Conservation (phyloP, 1,140 invertebrate species). For the Saccostrea glomerata region DNA sequence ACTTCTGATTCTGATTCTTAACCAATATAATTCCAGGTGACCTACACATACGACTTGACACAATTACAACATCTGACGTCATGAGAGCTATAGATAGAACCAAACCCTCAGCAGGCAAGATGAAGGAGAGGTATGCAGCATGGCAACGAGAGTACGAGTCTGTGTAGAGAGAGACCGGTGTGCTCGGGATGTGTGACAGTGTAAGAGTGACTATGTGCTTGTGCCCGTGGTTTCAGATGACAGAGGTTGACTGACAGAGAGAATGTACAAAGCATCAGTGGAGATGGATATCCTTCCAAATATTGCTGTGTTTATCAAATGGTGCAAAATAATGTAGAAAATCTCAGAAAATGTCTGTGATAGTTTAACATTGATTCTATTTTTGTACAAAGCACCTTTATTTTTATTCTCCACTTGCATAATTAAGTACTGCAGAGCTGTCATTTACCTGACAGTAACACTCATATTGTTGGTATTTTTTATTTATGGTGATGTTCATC, state of each 20-base stretch:
- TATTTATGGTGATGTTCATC: not conserved
- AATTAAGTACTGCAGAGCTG: not conserved
- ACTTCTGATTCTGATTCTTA: no score
- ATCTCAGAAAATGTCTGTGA: not conserved
- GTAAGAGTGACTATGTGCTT: no score
- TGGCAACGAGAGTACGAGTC: constrained; percentile 82
- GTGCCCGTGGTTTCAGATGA: not conserved
- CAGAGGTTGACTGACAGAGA: not conserved
- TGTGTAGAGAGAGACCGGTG: constrained; percentile 70
- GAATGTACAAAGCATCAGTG: not conserved
- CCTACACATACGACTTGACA: constrained; percentile 79
- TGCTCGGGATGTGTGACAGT: not conserved
- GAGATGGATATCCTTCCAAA: not conserved
- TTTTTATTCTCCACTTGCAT: not conserved
- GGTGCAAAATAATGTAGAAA: not conserved
- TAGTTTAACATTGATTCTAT: not conserved
- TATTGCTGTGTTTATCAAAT: not conserved
- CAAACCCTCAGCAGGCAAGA: constrained; percentile 80
- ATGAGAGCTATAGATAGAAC: constrained; percentile 79
- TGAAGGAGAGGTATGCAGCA: constrained; percentile 78
- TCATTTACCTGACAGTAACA: not conserved
- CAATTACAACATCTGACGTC: constrained; percentile 80
- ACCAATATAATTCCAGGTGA: constrained; percentile 66
- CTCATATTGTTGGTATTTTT: not conserved
- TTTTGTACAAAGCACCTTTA: constrained; percentile 8